phyloP scores from a whole-genome alignment of 2,113 vertebrate species.

The Seriola aureovittata region DNA sequence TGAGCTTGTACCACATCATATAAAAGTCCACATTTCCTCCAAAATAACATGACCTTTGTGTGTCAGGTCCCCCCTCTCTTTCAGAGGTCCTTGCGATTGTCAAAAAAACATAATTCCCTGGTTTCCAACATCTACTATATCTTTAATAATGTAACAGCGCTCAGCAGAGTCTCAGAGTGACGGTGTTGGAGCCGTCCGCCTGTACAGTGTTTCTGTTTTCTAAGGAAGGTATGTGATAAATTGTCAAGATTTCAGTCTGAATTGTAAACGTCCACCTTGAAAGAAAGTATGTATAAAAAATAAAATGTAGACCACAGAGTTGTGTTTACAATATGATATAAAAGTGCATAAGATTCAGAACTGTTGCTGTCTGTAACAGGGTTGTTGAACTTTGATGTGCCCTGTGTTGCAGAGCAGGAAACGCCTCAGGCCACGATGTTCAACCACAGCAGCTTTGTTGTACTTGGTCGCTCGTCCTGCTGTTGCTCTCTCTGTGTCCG shows the following conservation, averaged over 20 bases:
- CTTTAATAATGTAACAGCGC: slow-evolving; percentile 3
- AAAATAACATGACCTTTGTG: slow-evolving; percentile 26
- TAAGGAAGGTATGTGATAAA: neutral
- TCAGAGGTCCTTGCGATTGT: slow-evolving; percentile 71
- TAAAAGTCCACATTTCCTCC: slow-evolving; percentile 37
- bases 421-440: slow-evolving; percentile 11
- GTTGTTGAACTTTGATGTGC: slow-evolving; percentile 13
- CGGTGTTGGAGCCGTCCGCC: neutral
- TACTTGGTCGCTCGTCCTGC: slow-evolving; percentile 18
- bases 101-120: slow-evolving; percentile 50
- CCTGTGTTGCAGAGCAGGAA: slow-evolving; percentile 33
- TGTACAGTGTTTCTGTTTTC: slow-evolving; percentile 4
- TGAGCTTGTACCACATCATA: slow-evolving; percentile 38
- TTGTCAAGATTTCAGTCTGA: slow-evolving; percentile 5
- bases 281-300: slow-evolving; percentile 18
- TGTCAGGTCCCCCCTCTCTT: slow-evolving; percentile 30
- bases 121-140: slow-evolving; percentile 37
- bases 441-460: slow-evolving; percentile 16
- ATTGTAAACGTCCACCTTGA: slow-evolving; percentile 15
- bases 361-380: slow-evolving; percentile 9
- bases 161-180: slow-evolving; percentile 18
- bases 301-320: slow-evolving; percentile 34
- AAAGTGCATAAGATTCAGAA: slow-evolving; percentile 75
- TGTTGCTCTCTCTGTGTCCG: slow-evolving; percentile 22
- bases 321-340: slow-evolving; percentile 49